Percentiles rank a stretch among this genome's conserved stretches.
phyloP scores from a whole-genome alignment of 2,797 vertebrate genomes.

The Thamnophis elegans region DNA sequence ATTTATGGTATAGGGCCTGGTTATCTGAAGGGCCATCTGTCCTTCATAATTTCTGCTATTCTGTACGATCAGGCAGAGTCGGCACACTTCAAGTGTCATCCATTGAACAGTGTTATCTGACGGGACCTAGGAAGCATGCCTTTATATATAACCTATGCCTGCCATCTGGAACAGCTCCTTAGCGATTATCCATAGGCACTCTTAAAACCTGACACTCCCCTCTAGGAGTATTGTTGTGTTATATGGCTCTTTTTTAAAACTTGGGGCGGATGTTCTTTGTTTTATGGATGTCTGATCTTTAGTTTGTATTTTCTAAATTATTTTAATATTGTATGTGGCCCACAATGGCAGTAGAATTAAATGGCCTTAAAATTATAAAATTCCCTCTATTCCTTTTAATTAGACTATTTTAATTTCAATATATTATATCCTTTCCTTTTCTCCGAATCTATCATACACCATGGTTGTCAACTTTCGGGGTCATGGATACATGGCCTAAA shows the following conservation, averaged over 20 bases:
- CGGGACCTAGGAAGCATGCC: neutral
- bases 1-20: neutral
- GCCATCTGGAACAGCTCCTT: neutral
- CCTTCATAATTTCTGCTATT: neutral
- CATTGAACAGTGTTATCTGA: neutral
- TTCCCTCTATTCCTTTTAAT: neutral
- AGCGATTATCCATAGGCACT: neutral
- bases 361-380: neutral
- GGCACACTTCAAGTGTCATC: neutral
- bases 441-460: neutral
- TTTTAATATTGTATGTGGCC: neutral
- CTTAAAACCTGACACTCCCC: neutral
- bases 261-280: neutral
- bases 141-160: neutral
- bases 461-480: neutral
- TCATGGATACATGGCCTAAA: neutral
- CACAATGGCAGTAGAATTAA: neutral
- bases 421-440: neutral
- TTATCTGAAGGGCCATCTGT: neutral
- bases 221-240: neutral
- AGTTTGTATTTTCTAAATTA: neutral
- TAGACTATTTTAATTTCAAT: neutral
- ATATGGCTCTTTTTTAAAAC: neutral
- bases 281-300: neutral
- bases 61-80: neutral